Base-by-base conservation (phyloP, 2,797 vertebrate species). In the Sebastes umbrosus region DNA sequence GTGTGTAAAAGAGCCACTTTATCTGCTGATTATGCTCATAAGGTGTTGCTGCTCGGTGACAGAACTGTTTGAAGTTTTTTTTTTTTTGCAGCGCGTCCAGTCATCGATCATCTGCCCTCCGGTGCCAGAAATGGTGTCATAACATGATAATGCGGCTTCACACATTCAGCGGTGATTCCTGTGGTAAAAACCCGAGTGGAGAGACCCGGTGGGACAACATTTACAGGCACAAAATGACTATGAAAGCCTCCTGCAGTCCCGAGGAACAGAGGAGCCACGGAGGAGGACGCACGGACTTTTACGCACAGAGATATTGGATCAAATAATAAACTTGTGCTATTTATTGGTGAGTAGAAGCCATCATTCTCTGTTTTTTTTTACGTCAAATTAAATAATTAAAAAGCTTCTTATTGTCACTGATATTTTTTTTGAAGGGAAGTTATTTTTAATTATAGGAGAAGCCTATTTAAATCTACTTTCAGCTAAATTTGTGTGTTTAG, bases 91-190 rank as follows among this genome's bases (percentile, higher is more conserved):
- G 90, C 83, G 72, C n/a, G 90, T 92, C 90, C 84, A 91, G 69
- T 87, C 93, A 93, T 94, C 91, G 90, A 90, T 88, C 93, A 88
- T 87, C 90, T 88, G 60, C 60, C 89, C 88, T 83, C 64, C 75
- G 73, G 88, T 84, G 83, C 84, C 77, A 90, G 75, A 79, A 79
- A 85, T 69, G 83, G 87, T 89, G 87, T 94, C 89, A 95, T 90
- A 93, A 93, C 91, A 94, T 68, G 89, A 94, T 90, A 90, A 88
- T 87, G 81, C 75, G 86, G 67, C 84, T 88, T 88, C 91, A 91
- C 90, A 59, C 90, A 84, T 87, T 86, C 91, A 32, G 63, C 80
- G 83, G 78, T 64, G 83, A 87, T 90, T 82, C 87, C 89, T 70
- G 85, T 86, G 92, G 82, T 87, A 72, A 73, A 75, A 75, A 8